Evolutionary conservation across 2,797 vertebrate species (phyloP).

Genomic region (Microhierax caerulescens): DNA sequence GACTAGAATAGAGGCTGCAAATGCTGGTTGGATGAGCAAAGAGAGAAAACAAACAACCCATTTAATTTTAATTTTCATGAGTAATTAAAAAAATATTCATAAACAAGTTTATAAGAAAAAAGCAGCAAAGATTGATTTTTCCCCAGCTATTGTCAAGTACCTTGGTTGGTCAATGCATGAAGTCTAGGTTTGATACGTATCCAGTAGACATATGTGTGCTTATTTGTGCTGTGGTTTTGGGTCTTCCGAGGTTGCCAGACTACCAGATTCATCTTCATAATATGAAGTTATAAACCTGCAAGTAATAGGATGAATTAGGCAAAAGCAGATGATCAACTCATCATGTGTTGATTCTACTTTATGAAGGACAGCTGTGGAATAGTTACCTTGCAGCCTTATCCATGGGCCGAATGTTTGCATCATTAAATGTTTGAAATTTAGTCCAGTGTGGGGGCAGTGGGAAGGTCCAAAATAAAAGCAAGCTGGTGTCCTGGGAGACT

Average conservation of each 20-base stretch:
- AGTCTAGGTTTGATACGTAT: neutral
- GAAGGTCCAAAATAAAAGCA: neutral
- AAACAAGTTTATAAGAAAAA: neutral
- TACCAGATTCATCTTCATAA: neutral
- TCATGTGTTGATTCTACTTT: neutral
- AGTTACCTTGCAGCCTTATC: neutral
- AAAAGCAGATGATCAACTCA: neutral
- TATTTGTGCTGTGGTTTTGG: neutral
- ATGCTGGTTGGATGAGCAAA: neutral
- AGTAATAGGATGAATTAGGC: neutral
- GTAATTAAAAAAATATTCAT: neutral
- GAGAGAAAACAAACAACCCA: neutral
- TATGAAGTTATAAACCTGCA: neutral
- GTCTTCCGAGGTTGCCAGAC: neutral
- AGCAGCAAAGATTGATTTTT: neutral
- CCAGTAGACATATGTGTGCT: rapidly evolving
- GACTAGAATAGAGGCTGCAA: neutral
- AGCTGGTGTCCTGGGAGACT: neutral
- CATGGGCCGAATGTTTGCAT: neutral
- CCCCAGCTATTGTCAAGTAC: neutral
- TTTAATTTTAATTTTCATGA: neutral
- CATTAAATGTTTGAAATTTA: neutral
- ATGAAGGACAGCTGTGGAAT: neutral
- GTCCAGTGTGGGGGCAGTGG: neutral
- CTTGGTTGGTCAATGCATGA: neutral